Conservation (phyloP, 2,888 invertebrate species). For the Drosophila mayaguana region DNA sequence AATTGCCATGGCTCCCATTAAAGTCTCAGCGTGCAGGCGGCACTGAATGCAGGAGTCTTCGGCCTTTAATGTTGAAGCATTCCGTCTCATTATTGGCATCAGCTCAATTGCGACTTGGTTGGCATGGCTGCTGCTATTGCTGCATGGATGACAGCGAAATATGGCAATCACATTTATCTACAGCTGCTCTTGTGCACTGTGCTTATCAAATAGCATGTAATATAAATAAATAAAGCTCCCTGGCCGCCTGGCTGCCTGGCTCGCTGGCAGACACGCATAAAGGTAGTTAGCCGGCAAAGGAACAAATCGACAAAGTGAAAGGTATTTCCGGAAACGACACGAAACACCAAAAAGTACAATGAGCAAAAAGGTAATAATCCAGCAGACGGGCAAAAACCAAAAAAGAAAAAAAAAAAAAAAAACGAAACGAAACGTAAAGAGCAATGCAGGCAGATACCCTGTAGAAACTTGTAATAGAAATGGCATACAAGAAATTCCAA, state of each 20-base stretch:
- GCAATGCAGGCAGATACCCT: background rate
- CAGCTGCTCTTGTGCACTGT: conserved; percentile 32
- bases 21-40: conserved; percentile 23
- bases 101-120: conserved; percentile 17
- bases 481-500: no score
- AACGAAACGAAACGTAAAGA: background rate
- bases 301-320: conserved; percentile 53
- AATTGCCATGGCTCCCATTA: conserved; percentile 16
- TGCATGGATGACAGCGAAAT: conserved; percentile 36
- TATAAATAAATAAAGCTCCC: conserved; percentile 56
- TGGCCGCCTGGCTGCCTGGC: conserved; percentile 26
- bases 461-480: background rate
- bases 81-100: conserved; percentile 27
- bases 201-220: conserved; percentile 65
- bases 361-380: conserved; percentile 67
- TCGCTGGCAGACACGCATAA: conserved; percentile 64
- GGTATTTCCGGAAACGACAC: conserved; percentile 63
- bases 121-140: conserved; percentile 13
- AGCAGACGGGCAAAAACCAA: conserved; percentile 26
- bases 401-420: background rate
- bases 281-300: conserved; percentile 59
- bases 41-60: conserved; percentile 38
- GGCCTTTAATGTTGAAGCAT: conserved; percentile 5
- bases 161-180: conserved; percentile 57
- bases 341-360: conserved; percentile 49